Base-by-base conservation (phyloP, 2,888 invertebrate species). In the Drosophila imparisetae region DNA sequence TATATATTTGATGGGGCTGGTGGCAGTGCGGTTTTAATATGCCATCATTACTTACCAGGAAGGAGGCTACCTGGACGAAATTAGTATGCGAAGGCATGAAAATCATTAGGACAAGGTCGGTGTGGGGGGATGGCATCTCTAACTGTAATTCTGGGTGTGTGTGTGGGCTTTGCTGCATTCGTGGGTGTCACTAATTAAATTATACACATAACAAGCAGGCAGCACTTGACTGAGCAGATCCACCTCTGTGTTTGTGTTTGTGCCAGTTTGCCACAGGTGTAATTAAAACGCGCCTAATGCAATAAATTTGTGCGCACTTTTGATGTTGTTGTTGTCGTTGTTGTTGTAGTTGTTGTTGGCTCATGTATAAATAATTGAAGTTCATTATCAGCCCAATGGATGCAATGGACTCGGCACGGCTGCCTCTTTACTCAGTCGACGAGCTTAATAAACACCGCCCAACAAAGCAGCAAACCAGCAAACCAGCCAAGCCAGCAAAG, bases 1-100 rank as follows among this genome's bases (percentile, higher is more conserved):
- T 45, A 24, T 67, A 55, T 54, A 57, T 69, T 57, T 29, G 29
- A 62, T 74, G 61, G 59, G 62, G 63, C 32, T 18, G 63, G 57
- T 49, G 67, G 60, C 49, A 59, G 36, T 50, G 71, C 52, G 54
- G 77, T 59, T 67, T 64, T 83, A 81, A 81, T 83, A 75, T 71
- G 69, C 71, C 67, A 70, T 75, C 80, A 87, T 84, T 87, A 84
- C 80, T 84, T 87, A 85, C 48, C 34, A n/a, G 24, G 34, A 11
- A 53, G 45, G 42, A 7, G 21, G 40, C 65, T 48, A 77, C 75
- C 80, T 87, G 69, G 27, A 49, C 69, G 52, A 89, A 86, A 86
- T 86, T 86, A 86, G 86, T 85, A 86, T 89, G 89, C 86, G 80
- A 78, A 67, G 70, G 80, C 89, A 86, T 86, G 86, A 80, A 86